These are phyloP conservation scores for Gopherus evgoodei DNA, from an alignment of 2,113 vertebrate genomes.

Conservation along the genomic window DNA sequence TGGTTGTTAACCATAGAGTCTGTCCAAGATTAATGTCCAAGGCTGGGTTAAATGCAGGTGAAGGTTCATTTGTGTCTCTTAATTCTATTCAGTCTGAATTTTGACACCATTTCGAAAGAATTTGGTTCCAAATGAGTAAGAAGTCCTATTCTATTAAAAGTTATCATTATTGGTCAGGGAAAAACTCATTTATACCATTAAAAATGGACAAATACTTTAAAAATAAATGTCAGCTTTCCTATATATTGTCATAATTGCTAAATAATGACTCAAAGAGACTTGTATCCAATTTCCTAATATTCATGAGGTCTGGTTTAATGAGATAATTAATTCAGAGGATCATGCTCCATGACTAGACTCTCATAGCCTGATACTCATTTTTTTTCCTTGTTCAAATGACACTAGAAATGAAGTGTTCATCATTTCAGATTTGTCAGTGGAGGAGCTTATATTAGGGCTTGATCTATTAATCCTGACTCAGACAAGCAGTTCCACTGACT, in stretches of 20 bases:
- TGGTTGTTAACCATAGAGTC: not conserved
- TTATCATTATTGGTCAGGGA: not conserved
- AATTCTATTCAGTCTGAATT: not conserved
- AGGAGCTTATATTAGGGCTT: not conserved
- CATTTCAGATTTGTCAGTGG: not conserved
- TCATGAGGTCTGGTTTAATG: not conserved
- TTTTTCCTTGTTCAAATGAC: not conserved
- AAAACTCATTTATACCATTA: not conserved
- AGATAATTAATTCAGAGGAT: not conserved
- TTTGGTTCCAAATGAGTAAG: not conserved
- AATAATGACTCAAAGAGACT: not conserved
- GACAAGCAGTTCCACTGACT: not conserved
- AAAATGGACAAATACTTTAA: not conserved
- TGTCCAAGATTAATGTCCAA: not conserved
- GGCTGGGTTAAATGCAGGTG: not conserved
- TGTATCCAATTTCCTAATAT: not conserved
- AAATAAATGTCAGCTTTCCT: not conserved
- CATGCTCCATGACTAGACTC: not conserved
- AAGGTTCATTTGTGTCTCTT: not conserved
- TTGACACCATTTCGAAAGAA: not conserved
- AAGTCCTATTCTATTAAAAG: not conserved
- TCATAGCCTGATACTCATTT: not conserved
- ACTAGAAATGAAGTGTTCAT: not conserved
- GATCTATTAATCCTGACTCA: not conserved
- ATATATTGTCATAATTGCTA: not conserved